These are phyloP conservation scores for Anoncus sp. DNA, from an alignment of 2,888 invertebrate species.

Conservation along the genomic window DNA sequence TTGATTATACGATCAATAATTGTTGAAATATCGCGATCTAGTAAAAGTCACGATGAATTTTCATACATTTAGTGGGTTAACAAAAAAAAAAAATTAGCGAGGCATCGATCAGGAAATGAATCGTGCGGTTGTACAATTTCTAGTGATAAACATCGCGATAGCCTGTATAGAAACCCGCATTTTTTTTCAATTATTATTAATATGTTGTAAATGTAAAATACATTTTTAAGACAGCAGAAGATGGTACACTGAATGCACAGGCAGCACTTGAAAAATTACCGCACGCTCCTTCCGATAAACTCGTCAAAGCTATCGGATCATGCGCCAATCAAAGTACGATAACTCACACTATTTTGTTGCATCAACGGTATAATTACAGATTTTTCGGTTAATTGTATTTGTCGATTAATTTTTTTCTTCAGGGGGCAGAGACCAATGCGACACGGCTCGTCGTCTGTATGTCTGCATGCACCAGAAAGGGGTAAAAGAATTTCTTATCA, in stretches of 20 bases:
- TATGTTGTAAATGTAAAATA: background rate
- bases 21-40: background rate
- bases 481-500: constrained; percentile 25
- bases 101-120: background rate
- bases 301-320: constrained; percentile 40
- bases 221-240: constrained; percentile 41
- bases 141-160: background rate
- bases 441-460: constrained; percentile 47
- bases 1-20: background rate
- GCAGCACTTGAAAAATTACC: constrained; percentile 49
- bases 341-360: background rate
- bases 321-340: constrained; percentile 55
- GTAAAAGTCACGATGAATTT: background rate
- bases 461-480: constrained; percentile 42
- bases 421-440: constrained; percentile 55
- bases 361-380: background rate
- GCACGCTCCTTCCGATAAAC: constrained; percentile 1
- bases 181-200: no score
- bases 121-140: background rate
- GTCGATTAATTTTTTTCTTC: background rate
- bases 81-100: background rate
- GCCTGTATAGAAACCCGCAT: no score
- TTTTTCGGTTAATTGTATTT: background rate
- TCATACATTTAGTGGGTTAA: background rate
- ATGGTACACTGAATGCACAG: constrained; percentile 41